phyloP scores from a whole-genome alignment of 2,888 invertebrate genomes.

The Alviniconcha strummeri region DNA sequence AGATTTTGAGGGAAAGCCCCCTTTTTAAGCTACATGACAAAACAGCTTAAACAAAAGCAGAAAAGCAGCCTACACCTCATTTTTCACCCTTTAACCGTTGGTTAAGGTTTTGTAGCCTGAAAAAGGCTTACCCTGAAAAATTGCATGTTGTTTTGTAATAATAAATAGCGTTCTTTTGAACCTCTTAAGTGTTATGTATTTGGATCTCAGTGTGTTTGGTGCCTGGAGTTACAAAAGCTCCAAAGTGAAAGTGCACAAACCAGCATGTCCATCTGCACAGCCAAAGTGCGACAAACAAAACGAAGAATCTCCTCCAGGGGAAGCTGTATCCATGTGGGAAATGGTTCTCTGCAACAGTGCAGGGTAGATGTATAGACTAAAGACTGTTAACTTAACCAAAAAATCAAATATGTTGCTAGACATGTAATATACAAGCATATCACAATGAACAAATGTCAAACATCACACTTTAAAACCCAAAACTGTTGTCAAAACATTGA shows the following conservation, averaged over 20 bases:
- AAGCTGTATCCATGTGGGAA: not conserved
- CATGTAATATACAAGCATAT: not conserved
- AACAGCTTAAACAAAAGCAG: too few relatives aligned
- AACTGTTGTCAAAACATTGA: not conserved
- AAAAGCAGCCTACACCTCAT: not conserved
- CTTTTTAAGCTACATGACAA: too few relatives aligned
- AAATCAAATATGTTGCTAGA: not conserved
- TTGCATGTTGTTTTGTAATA: too few relatives aligned
- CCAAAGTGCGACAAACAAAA: constrained; percentile 20
- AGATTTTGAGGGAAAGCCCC: too few relatives aligned
- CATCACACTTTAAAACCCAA: not conserved
- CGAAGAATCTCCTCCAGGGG: not conserved
- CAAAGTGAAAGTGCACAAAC: not conserved
- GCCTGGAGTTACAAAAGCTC: not conserved
- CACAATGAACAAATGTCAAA: not conserved
- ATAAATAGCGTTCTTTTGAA: too few relatives aligned
- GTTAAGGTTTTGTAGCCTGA: too few relatives aligned
- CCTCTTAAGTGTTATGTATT: too few relatives aligned
- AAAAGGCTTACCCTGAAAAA: too few relatives aligned
- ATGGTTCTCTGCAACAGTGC: constrained; percentile 18
- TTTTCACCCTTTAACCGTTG: too few relatives aligned
- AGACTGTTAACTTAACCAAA: not conserved
- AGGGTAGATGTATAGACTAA: not conserved
- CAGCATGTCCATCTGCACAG: constrained; percentile 23
- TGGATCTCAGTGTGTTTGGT: too few relatives aligned